Evolutionary conservation across 2,797 vertebrate species (phyloP), one percentile per base, ranked within the genome.

Genomic region (Xerus rutilus): DNA sequence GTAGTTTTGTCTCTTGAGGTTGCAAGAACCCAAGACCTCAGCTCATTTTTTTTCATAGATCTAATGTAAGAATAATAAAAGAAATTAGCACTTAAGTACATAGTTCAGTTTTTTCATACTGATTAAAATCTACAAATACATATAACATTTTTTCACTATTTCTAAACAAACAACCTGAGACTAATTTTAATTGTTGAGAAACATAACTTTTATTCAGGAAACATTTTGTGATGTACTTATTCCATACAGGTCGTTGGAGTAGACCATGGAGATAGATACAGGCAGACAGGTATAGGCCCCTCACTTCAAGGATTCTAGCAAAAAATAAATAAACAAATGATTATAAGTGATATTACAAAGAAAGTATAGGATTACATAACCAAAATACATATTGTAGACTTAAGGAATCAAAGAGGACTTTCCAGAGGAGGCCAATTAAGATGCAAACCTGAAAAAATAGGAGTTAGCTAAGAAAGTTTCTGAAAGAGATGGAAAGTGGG

Each of bases 101-200:
- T 70, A 32, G n/a, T 45, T 74, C 59, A 57, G 10, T 35, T 64
- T 84, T 83, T 89, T 92, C 59, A 79, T 87, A 52, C 43, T 84
- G 20, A 73, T 39, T 32, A 49, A 67, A 73, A n/a, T 87, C 43
- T 72, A 57, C 45, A 78, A 69, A 69, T 89, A 20, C 59, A 14
- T 73, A 39, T 89, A 35, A 49, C 47, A 74, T 84, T 17, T 91
- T 91, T 94, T 92, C 45, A 86, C 14, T 84, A 57, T 83, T 88
- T 45, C 47, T 69, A 52, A 94, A 35, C 94, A 79, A 59, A 49
- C 67, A 57, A 73, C 45, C 67, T 83, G 43, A 92, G 69, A 94
- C 72, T 95, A 77, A 89, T 82, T 73, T 54, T 93, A 91, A 78
- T 72, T 73, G 47, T 78, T 85, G 52, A 73, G 87, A 72, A 81